phyloP scores from a whole-genome alignment of 1,140 invertebrate species.

The Eupristina koningsbergeri region DNA sequence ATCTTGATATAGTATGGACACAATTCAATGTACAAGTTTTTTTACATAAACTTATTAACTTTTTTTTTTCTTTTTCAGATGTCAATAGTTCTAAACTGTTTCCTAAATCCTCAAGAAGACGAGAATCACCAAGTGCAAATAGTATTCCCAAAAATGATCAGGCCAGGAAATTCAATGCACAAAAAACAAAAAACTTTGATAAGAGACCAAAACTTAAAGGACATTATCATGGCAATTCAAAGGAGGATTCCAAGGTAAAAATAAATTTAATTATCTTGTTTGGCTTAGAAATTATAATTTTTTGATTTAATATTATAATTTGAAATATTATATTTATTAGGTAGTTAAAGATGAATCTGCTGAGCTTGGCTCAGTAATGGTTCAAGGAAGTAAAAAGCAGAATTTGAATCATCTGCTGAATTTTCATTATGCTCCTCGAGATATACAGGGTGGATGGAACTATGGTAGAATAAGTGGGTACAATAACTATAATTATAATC shows the following conservation, averaged over 20 bases:
- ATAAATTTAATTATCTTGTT: not conserved
- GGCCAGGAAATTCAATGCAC: constrained; percentile 75
- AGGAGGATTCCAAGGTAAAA: constrained; percentile 80
- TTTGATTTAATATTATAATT: not conserved
- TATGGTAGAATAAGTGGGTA: constrained; percentile 57
- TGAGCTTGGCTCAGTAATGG: constrained; percentile 87
- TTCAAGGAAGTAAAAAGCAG: constrained; percentile 90
- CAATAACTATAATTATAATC: constrained; percentile 66
- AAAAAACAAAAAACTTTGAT: constrained; percentile 79
- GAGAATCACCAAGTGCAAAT: constrained; percentile 75
- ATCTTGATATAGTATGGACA: too few relatives aligned
- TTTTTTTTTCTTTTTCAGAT: constrained; percentile 69
- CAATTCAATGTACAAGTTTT: too few relatives aligned
- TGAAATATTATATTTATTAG: constrained; percentile 54
- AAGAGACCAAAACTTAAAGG: constrained; percentile 84
- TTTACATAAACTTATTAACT: not conserved
- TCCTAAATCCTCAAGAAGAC: constrained; percentile 77
- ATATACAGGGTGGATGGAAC: constrained; percentile 65
- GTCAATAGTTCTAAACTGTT: constrained; percentile 76
- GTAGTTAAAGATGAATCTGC: constrained; percentile 75
- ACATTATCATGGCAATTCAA: constrained; percentile 78
- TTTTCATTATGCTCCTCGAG: constrained; percentile 83
- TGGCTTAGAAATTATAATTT: not conserved
- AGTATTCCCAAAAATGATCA: constrained; percentile 76
- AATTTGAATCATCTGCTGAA: constrained; percentile 94